Percentiles rank a stretch among this genome's conserved stretches.
These are phyloP conservation scores for Porites cylindrica DNA, from an alignment of 92 coral and sea anemone species.

Conservation along the genomic window DNA sequence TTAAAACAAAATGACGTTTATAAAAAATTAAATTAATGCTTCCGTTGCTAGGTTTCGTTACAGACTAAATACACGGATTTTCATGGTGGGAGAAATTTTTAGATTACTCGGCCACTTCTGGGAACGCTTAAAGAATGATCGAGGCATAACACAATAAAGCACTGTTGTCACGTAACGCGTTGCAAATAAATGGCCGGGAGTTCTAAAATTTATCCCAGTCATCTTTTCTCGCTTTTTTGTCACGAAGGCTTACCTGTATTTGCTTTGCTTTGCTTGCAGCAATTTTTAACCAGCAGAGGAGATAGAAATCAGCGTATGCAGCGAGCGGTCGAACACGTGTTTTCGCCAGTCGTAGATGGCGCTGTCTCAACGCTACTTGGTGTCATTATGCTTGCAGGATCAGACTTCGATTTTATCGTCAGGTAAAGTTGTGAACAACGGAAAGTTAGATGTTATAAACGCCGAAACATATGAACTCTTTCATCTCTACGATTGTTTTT, in stretches of 20 bases:
- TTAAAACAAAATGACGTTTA: background rate
- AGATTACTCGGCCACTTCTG: background rate
- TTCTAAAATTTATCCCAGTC: too few species aligned
- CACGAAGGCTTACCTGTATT: background rate
- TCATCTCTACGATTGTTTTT: background rate
- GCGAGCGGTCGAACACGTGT: slow-evolving; percentile 89
- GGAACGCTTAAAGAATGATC: background rate
- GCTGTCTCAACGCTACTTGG: slow-evolving; percentile 94
- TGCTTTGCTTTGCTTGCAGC: slow-evolving; percentile 57
- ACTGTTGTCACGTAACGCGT: too few species aligned
- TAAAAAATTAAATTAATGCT: background rate
- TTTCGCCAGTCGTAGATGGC: slow-evolving; percentile 95
- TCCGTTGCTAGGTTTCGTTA: background rate
- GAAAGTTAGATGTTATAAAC: too few species aligned
- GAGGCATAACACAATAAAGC: too few species aligned
- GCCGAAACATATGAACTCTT: background rate
- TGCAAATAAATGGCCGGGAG: too few species aligned
- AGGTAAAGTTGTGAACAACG: slow-evolving; percentile 62
- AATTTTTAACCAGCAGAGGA: slow-evolving; percentile 84
- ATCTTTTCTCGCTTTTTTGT: too few species aligned
- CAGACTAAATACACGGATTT: too few species aligned
- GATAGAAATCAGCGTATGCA: slow-evolving; percentile 95
- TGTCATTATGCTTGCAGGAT: slow-evolving; percentile 94
- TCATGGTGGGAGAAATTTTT: too few species aligned
- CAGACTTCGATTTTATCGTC: slow-evolving; percentile 97